phyloP scores from a whole-genome alignment of 2,113 vertebrate genomes.

The Rhinoderma darwinii region DNA sequence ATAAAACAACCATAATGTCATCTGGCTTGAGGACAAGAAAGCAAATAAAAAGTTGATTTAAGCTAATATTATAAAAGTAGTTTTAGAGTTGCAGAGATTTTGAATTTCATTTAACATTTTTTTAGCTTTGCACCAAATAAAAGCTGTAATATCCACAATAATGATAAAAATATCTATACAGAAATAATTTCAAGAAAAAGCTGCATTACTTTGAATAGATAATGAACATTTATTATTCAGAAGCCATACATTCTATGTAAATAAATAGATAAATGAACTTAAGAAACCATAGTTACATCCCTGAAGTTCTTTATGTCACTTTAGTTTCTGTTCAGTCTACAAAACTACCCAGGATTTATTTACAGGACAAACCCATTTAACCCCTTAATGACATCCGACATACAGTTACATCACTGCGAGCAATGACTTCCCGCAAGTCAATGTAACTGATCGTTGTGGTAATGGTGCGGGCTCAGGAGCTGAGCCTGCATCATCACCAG shows the following conservation, averaged over 20 bases:
- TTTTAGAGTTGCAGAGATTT: background rate
- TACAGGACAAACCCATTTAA: too few species aligned
- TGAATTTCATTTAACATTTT: background rate
- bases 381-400: too few species aligned
- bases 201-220: background rate
- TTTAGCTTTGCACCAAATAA: background rate
- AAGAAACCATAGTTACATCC: background rate
- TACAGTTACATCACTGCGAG: too few species aligned
- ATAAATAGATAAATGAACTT: background rate
- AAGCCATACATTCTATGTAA: background rate
- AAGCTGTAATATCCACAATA: background rate
- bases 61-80: conserved; percentile 22
- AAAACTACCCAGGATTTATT: too few species aligned
- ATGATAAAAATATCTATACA: background rate
- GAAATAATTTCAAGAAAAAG: background rate
- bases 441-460: too few species aligned
- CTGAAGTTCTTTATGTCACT: background rate
- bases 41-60: conserved; percentile 34
- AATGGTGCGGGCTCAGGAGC: too few species aligned
- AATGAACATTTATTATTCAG: background rate
- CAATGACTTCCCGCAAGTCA: too few species aligned
- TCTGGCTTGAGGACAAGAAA: conserved; percentile 29
- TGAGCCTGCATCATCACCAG: too few species aligned
- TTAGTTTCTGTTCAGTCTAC: background rate
- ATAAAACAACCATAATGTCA: conserved; percentile 32